Evolutionary conservation across 2,888 invertebrate genomes (phyloP), one percentile per base, ranked within the genome.

Genomic region (Drosophila kanekoi): DNA sequence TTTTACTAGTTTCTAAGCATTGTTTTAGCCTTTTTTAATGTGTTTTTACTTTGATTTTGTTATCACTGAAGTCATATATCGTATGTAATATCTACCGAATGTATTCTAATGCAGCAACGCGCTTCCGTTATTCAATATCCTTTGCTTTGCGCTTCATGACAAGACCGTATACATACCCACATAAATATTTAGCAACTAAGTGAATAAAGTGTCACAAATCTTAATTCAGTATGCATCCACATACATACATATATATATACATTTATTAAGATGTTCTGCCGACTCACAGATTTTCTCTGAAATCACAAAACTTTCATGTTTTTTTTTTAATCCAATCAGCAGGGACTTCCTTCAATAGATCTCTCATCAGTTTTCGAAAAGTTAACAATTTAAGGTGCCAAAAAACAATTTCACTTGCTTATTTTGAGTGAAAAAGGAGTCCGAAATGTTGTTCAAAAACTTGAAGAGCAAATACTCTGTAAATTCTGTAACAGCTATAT

Each of bases 71-170:
- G 76, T 74, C 74, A 75, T 65, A 53, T 57, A 16, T 48, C 43
- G 13, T 52, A 41, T 67, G 35, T 60, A 33, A 60, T 54, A 60
- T 54, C 52, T 56, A 76, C 58, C 62, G 59, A 67, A 64, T 68
- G 72, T 77, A 69, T 76, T 76, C 54, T 33, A 18, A 68, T 77
- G 72, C 58, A 61, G 59, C 53, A 62, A 63, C 33, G 75, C 59
- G 77, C 75, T 76, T 76, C 77, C 74, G 61, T 38, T 52, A 56
- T 28, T 8, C 14, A 59, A 45, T 44, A 41, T 38, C 18, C 20
- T 38, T 56, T 56, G 38, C 48, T 51, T 62, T 61, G 54, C 61
- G 57, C 58, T 54, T 41, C 64, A 77, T 64, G 72, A 76, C 72
- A 63, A 40, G 64, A 68, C 35, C 49, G 57, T 20, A 44, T 47